These are phyloP conservation scores for Aphidius ervi DNA, from an alignment of 1,140 invertebrate genomes.

Conservation along the genomic window DNA sequence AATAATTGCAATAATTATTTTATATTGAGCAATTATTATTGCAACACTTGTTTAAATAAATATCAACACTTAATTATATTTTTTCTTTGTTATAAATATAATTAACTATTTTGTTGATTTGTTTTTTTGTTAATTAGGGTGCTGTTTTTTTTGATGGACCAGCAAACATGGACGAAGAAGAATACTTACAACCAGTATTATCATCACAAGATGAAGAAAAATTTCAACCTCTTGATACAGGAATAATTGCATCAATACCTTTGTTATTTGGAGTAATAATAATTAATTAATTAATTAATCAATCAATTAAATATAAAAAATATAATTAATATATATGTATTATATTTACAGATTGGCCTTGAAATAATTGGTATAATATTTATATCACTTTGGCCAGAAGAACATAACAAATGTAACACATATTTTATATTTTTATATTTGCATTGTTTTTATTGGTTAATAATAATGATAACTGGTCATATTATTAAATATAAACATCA, in stretches of 20 bases:
- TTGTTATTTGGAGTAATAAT: constrained; percentile 40
- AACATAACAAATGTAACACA: constrained; percentile 58
- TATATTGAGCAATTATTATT: too few relatives aligned
- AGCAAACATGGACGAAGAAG: constrained; percentile 55
- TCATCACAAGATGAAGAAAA: constrained; percentile 48
- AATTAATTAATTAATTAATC: not conserved
- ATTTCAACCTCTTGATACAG: constrained; percentile 54
- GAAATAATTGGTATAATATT: constrained; percentile 59
- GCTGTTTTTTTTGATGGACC: constrained; percentile 57
- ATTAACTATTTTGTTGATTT: not conserved
- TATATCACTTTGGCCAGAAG: constrained; percentile 54
- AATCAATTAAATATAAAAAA: constrained; percentile 4
- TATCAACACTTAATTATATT: too few relatives aligned
- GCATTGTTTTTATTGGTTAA: constrained; percentile 60
- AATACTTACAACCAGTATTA: constrained; percentile 53
- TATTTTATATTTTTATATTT: constrained; percentile 65
- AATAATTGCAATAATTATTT: too few relatives aligned
- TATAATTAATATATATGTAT: constrained; percentile 7
- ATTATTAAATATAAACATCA: constrained; percentile 58
- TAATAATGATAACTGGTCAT: constrained; percentile 59
- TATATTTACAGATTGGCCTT: constrained; percentile 51
- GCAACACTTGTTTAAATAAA: too few relatives aligned
- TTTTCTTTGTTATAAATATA: not conserved
- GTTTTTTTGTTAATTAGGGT: constrained; percentile 40
- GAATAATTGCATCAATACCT: constrained; percentile 40